Conservation (phyloP, 2,113 vertebrate genomes). For the Myiozetetes cayanensis region DNA sequence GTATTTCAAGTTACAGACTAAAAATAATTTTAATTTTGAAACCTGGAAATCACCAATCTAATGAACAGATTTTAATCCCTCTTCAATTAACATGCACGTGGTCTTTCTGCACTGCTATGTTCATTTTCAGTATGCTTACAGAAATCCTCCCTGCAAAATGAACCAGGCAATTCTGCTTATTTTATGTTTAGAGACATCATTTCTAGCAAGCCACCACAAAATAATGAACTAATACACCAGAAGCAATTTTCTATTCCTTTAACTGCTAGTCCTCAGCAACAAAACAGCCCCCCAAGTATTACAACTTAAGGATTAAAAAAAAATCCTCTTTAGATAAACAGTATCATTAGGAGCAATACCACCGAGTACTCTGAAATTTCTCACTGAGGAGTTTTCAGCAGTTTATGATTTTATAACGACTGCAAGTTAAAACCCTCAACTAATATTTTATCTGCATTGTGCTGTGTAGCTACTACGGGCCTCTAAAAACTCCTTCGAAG, state of each 20-base stretch:
- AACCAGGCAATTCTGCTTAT: neutral
- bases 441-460: neutral
- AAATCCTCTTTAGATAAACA: neutral
- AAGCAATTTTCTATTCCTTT: neutral
- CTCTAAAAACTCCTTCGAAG: conserved; percentile 7
- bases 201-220: neutral
- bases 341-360: neutral
- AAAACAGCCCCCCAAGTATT: neutral
- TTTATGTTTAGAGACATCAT: neutral
- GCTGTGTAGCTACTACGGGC: neutral
- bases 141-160: neutral
- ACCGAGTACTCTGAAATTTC: neutral
- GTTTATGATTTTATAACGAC: neutral
- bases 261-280: neutral
- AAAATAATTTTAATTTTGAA: conserved; percentile 28
- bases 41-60: neutral
- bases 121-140: neutral
- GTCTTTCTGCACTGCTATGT: neutral
- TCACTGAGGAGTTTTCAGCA: neutral
- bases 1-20: neutral
- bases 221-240: neutral
- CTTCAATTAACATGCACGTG: neutral
- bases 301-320: neutral
- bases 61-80: conserved; percentile 10
- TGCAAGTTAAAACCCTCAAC: neutral